Conservation (phyloP, 2,888 invertebrate genomes). For the Gonocerus acuteangulatus region DNA sequence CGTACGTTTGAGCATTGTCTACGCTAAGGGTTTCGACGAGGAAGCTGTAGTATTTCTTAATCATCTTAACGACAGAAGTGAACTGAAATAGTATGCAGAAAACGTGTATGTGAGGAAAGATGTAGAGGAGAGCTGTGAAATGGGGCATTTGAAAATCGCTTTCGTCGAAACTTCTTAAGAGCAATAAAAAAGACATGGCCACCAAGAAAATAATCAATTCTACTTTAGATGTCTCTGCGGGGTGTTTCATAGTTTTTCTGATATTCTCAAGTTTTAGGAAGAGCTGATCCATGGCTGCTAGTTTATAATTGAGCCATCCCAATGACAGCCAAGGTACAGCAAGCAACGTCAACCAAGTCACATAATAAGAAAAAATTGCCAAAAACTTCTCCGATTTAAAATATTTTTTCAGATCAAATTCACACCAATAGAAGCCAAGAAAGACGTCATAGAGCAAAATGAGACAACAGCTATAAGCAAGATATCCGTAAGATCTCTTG, state of each 20-base stretch:
- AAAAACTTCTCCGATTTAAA: not conserved
- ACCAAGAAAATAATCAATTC: not conserved
- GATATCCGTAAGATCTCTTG: not conserved
- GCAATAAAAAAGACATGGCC: not conserved
- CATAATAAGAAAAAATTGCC: not conserved
- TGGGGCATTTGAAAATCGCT: not conserved
- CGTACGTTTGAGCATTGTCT: not conserved
- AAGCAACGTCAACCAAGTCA: not conserved
- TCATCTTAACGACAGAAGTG: not conserved
- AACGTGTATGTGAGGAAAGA: not conserved
- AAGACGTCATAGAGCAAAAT: not conserved
- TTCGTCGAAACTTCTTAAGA: not conserved
- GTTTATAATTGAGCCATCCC: not conserved
- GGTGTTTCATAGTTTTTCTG: not conserved
- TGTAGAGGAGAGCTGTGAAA: not conserved
- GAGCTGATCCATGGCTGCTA: not conserved
- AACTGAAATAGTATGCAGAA: not conserved
- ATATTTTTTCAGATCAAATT: not conserved
- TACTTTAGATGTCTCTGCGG: not conserved
- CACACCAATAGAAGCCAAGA: not conserved
- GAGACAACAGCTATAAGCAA: not conserved
- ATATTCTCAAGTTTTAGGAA: not conserved
- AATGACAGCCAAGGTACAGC: not conserved
- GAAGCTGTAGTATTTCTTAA: not conserved
- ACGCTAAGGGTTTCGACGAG: not conserved